Percentiles rank a stretch among this genome's conserved stretches.
phyloP scores from a whole-genome alignment of 1,140 invertebrate genomes.

The Brachionus angularis region DNA sequence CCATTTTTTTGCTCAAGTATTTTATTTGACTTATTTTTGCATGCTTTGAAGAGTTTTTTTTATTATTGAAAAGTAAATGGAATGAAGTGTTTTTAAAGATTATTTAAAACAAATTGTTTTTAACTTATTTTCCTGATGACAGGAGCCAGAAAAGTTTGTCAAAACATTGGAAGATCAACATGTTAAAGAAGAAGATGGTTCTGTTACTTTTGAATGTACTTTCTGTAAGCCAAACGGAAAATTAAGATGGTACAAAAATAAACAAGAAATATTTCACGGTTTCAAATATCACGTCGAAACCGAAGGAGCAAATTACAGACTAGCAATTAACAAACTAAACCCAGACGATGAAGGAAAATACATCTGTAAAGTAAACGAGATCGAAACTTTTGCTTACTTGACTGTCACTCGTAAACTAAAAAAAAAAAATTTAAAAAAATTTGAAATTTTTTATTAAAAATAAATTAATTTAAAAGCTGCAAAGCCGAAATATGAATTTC shows the following conservation, averaged over 20 bases:
- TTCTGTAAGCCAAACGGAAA: conserved; percentile 61
- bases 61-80: no score
- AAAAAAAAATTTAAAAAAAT: not conserved
- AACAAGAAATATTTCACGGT: conserved; percentile 61
- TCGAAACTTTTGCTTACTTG: conserved; percentile 80
- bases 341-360: conserved; percentile 96
- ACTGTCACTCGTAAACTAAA: conserved; percentile 73
- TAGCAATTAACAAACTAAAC: conserved; percentile 75
- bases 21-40: no score
- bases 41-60: no score
- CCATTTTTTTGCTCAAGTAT: no score
- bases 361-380: conserved; percentile 85
- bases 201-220: conserved; percentile 54
- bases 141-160: conserved; percentile 92
- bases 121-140: conserved; percentile 47
- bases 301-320: conserved; percentile 22
- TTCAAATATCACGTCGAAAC: conserved; percentile 74
- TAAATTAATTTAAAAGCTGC: conserved; percentile 10
- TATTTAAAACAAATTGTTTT: no score
- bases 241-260: conserved; percentile 61
- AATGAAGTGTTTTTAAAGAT: no score
- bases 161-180: conserved; percentile 88
- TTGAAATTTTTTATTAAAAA: not conserved
- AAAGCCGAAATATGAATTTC: conserved; percentile 42
- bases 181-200: conserved; percentile 72